Base-by-base conservation (phyloP, 2,113 vertebrate species). In the Nesospiza acunhae region DNA sequence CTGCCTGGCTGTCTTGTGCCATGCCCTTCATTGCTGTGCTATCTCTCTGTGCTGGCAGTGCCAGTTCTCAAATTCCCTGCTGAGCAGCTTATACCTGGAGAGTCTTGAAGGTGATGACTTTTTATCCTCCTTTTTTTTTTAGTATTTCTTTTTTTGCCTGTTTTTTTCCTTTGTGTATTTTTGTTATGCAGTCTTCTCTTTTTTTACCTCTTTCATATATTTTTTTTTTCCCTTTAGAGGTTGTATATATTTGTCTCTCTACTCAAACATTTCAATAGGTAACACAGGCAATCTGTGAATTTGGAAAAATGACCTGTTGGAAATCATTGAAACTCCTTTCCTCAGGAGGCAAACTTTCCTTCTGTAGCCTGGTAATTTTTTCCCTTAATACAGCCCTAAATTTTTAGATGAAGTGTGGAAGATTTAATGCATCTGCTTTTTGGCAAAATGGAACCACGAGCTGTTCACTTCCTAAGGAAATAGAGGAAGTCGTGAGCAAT, bases 1-100 rank as follows among this genome's bases (percentile, higher is more conserved):
- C 1, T 0, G 3, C 44, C 28, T 35, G 56, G 10, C 1, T 0
- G 5, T 14, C 16, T 31, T 28, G 11, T 3, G 6, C 26, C 2
- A 0, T 42, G 58, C 10, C 55, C 49, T 94, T 60, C 31, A 0
- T 6, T 21, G 18, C 58, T 37, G 20, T 15, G 58, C 47, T 59
- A 10, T 26, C 22, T 26, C 14, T 3, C 10, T 9, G 20, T 56
- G 52, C 58, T 55, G 49, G 37, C 41, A 55, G 59, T 0, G 0
- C 33, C 21, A 11, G 35, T 21, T 73, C 53, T 56, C 0, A 0
- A 35, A 35, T 70, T 78, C 67, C 52, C 35, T 49, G 35, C 56
- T 69, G 63, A 78, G 30, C 37, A 78, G 53, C 42, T 84, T 63
- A 14, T 2, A 7, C 7, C 3, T 30, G 31, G 30, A 47, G 31